A percentile compares a stretch with the other conserved stretches of the same genome.
These are phyloP conservation scores for Emydocephalus ijimae DNA, from an alignment of 2,113 vertebrate genomes.

Conservation along the genomic window DNA sequence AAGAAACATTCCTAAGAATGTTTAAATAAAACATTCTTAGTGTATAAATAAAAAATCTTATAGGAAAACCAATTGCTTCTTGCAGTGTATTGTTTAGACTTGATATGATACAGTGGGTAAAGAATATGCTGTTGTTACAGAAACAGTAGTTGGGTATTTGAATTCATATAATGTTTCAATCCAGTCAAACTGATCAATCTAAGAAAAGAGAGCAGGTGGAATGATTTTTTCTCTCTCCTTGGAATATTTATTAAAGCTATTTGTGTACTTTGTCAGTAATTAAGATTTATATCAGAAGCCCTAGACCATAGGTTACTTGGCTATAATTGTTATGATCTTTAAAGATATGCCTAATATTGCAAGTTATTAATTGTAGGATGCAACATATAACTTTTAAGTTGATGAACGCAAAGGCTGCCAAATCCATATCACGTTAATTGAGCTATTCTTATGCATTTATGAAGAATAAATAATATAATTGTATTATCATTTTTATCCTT, in stretches of 20 bases:
- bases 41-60: neutral
- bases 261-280: neutral
- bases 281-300: constrained; percentile 9
- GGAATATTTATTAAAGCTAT: neutral
- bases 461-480: neutral
- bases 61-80: neutral
- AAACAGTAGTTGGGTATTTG: neutral
- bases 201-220: neutral
- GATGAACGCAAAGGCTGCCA: constrained; percentile 16
- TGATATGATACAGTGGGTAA: neutral
- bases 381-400: constrained; percentile 16
- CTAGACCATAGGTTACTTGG: neutral
- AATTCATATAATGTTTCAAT: neutral
- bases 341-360: neutral
- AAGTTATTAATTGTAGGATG: constrained; percentile 1
- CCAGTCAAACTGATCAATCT: neutral
- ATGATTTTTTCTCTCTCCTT: neutral
- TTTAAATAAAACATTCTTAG: neutral
- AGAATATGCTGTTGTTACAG: neutral
- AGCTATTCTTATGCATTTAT: constrained; percentile 2
- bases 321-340: neutral
- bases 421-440: neutral
- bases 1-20: neutral
- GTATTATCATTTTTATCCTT: neutral
- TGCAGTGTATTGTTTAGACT: neutral